Evolutionary conservation across 2,797 vertebrate species (phyloP), one percentile per base, ranked within the genome.

Genomic region (Numenius phaeopus): DNA sequence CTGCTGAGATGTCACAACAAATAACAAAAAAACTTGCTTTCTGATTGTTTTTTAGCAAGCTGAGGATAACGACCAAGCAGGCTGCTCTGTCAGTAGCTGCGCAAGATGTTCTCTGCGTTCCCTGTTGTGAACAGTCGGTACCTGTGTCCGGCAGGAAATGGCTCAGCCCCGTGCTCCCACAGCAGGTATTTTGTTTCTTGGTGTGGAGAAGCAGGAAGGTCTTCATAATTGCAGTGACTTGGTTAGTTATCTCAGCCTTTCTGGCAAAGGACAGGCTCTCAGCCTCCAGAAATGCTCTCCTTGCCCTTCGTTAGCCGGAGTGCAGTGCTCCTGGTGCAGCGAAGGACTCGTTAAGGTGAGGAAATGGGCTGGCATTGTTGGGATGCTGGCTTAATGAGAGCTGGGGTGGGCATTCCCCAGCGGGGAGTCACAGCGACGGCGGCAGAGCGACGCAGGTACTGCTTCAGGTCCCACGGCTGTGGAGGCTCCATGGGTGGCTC

Each of bases 391-490:
- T 50, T 59, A 6, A 14, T 0, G 7, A 64, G 37, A n/a, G 10
- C 27, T 24, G 44, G n/a, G 15, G 15, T 39, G 30, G 27, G 27
- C n/a, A 30, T 42, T 42, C 42, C 42, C 42, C 42, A 42, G 42
- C 21, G 22, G 47, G 47, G 47, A 59, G 11, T 61, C 3, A 1
- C 44, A 30, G 44, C 39, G 14, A 14, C 1, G 4, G 27, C 1
- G 4, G 27, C 20, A 9, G 54, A 18, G 42, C 1, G 2, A 16
- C 14, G 20, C 32, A 19, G 2, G 8, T 29, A 19, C 27, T 3
- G 5, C 20, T 32, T 39, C 44, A 14, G 26, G 23, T 70, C 37
- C 47, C 7, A 9, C 0, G 0, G 37, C 40, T 50, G 32, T 4
- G 1, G 46, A 49, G 30, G 13, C 46, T 18, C 12, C 2, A 0